Evolutionary conservation across 2,888 invertebrate species (phyloP), one percentile per base, ranked within the genome.

Genomic region (Hedychridium roseum): DNA sequence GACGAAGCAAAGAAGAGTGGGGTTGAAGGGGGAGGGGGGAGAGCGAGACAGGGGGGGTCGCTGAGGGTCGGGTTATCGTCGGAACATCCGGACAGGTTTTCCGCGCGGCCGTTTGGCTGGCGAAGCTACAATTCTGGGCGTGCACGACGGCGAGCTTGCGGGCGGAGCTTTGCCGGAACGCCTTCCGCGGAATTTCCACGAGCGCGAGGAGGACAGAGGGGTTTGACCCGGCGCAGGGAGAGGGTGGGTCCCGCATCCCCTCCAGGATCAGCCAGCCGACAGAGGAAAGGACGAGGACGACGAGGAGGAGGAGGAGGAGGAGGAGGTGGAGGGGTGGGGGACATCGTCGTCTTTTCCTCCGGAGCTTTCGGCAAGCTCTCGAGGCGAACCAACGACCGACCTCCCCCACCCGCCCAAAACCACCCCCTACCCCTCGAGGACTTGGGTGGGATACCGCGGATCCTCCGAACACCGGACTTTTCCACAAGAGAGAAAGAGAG

Each of bases 81-180:
- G 43, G 41, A 15, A 20, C 21, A 32, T 27, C 43, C 48, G 43
- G 43, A 50, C 51, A 59, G 50, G 54, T 64, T 60, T 64, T 57
- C 58, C 50, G 63, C 48, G 46, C 52, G 50, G 55, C 58, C 56
- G 32, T 28, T 49, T 45, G 58, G 54, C 46, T 52, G 58, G 56
- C 11, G 3, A 60, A 60, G 61, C 60, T 51, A 37, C 43, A 50
- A 39, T 34, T 31, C 49, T 27, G 71, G 76, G 76, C 74, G 75
- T 74, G 72, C 58, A 63, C 49, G n/a, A n/a, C 54, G 37, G 16
- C 38, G 64, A 71, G 73, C 73, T 76, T 76, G 70, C 75, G 63
- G 76, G 76, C 75, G 76, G 76, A 70, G 74, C 74, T 66, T 71
- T 65, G 44, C 26, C 54, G 67, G 60, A 65, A 69, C 75, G 74